Conservation (phyloP, 2,888 invertebrate genomes). For the Ectemnius continuus region DNA sequence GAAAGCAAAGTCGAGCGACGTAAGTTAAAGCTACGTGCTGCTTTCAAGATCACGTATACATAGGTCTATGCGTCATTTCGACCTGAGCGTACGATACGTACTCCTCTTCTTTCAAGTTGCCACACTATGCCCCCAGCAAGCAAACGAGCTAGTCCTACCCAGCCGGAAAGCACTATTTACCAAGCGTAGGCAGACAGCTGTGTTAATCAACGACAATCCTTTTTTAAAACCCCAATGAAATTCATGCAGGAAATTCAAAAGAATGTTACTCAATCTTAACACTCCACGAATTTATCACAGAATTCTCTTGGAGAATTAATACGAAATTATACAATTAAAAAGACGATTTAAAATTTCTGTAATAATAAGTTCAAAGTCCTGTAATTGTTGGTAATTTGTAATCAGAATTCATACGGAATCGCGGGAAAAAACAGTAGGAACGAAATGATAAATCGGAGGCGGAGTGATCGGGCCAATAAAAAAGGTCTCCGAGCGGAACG, state of each 20-base stretch:
- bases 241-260: background rate
- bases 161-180: conserved; percentile 37
- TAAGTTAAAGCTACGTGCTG: conserved; percentile 9
- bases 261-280: background rate
- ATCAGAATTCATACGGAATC: too few relatives aligned
- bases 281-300: too few relatives aligned
- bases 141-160: conserved; percentile 20
- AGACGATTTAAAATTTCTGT: too few relatives aligned
- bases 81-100: conserved; percentile 3
- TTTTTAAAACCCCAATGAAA: background rate
- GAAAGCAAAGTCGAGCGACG: background rate
- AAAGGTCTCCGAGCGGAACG: background rate
- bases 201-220: background rate
- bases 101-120: conserved; percentile 3
- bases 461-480: background rate
- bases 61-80: conserved; percentile 4
- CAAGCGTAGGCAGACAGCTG: conserved; percentile 10
- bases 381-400: too few relatives aligned
- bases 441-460: too few relatives aligned
- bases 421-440: too few relatives aligned
- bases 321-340: too few relatives aligned
- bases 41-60: conserved; percentile 8
- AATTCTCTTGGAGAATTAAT: too few relatives aligned
- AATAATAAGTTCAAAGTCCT: too few relatives aligned
- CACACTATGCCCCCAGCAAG: conserved; percentile 13